Evolutionary conservation across 2,797 vertebrate species (phyloP).

Genomic region (Manis javanica): DNA sequence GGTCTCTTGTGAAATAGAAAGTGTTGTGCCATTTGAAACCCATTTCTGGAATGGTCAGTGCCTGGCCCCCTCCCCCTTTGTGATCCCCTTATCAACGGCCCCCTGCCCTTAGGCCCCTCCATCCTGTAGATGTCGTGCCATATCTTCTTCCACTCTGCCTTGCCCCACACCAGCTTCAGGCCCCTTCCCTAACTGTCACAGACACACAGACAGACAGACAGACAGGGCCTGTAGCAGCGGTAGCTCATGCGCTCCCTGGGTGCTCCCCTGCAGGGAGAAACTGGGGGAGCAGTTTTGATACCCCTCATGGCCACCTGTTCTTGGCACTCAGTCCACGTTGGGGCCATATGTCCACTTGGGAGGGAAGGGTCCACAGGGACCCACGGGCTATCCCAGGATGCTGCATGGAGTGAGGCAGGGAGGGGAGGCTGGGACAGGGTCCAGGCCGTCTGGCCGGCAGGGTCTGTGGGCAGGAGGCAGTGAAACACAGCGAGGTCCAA

Average conservation of each 20-base stretch:
- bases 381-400: conserved; percentile 62
- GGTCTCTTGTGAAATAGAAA: conserved; percentile 64
- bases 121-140: not conserved
- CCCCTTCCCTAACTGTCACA: conserved; percentile 73
- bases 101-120: not conserved
- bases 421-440: conserved; percentile 74
- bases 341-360: conserved; percentile 67
- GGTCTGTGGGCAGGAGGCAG: conserved; percentile 85
- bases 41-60: conserved; percentile 56
- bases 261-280: conserved; percentile 40
- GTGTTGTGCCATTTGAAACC: conserved; percentile 56
- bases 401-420: not conserved
- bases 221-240: conserved; percentile 73
- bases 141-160: conserved; percentile 31
- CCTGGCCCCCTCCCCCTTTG: not conserved
- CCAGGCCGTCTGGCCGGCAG: conserved; percentile 84
- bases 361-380: conserved; percentile 44
- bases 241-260: conserved; percentile 71
- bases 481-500: conserved; percentile 88
- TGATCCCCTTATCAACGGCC: not conserved
- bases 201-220: conserved; percentile 79
- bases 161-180: not conserved
- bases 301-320: conserved; percentile 63
- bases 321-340: conserved; percentile 71
- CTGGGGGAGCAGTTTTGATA: not conserved